phyloP scores from a whole-genome alignment of 53 echinoderm and acorn worm genomes.

The Echinometra lucunter region DNA sequence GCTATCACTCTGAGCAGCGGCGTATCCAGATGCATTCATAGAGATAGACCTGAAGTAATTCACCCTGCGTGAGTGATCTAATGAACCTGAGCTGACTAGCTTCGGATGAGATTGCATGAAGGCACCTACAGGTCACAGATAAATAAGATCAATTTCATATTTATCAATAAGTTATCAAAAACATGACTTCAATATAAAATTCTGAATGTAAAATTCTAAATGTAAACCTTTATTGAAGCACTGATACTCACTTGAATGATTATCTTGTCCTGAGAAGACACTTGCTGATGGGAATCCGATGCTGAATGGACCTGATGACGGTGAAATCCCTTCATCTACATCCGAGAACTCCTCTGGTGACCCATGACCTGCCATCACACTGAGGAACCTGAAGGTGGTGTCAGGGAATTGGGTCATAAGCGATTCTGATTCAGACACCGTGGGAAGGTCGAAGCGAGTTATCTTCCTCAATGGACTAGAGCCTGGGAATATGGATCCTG shows the following conservation, averaged over 20 bases:
- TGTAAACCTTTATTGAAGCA: not conserved
- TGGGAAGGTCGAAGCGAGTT: constrained; percentile 90
- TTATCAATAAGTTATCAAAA: no score
- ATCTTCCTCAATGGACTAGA: constrained; percentile 80
- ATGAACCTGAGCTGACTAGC: constrained; percentile 19
- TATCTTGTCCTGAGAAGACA: constrained; percentile 49
- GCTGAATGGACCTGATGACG: constrained; percentile 36
- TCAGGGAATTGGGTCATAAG: constrained; percentile 76
- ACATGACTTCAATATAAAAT: no score
- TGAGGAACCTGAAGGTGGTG: constrained; percentile 90
- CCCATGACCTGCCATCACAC: constrained; percentile 70
- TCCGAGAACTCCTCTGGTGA: constrained; percentile 69
- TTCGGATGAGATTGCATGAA: constrained; percentile 49
- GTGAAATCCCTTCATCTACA: constrained; percentile 27
- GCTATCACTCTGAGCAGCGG: constrained; percentile 74
- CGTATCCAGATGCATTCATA: constrained; percentile 77
- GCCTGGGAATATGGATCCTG: constrained; percentile 80
- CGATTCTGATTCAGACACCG: constrained; percentile 84
- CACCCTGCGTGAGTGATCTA: constrained; percentile 61
- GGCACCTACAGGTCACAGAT: not conserved
- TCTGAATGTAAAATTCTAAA: not conserved
- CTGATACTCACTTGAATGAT: constrained; percentile 55
- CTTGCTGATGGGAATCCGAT: not conserved
- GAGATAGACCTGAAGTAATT: constrained; percentile 86
- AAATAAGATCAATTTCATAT: not conserved